phyloP scores from a whole-genome alignment of 1,140 invertebrate genomes.

The Zaprionus taronus region DNA sequence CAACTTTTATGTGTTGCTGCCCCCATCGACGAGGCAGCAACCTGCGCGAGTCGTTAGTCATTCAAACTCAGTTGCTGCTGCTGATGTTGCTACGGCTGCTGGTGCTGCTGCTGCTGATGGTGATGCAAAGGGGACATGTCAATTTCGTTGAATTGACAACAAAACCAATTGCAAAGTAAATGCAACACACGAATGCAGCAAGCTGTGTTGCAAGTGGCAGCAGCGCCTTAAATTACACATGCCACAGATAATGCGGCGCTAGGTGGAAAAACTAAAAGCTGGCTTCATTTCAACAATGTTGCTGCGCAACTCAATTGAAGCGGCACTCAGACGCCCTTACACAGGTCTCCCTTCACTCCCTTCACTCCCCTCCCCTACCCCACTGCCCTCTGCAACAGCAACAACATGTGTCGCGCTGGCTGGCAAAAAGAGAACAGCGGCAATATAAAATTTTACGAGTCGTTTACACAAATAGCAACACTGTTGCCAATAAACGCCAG shows the following conservation, averaged over 20 bases:
- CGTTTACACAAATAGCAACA: slow-evolving; percentile 82
- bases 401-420: slow-evolving; percentile 40
- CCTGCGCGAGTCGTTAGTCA: slow-evolving; percentile 6
- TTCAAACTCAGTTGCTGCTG: neutral
- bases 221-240: slow-evolving; percentile 24
- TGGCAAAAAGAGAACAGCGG: slow-evolving; percentile 45
- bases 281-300: slow-evolving; percentile 51
- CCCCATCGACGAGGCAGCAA: neutral
- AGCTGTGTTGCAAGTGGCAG: slow-evolving; percentile 23
- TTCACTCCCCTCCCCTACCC: neutral
- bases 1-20: slow-evolving; percentile 55
- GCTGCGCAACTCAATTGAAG: slow-evolving; percentile 52
- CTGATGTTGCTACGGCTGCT: too few relatives aligned
- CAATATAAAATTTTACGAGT: slow-evolving; percentile 82
- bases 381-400: neutral
- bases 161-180: slow-evolving; percentile 60
- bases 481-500: slow-evolving; percentile 78
- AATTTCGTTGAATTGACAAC: slow-evolving; percentile 63
- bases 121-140: slow-evolving; percentile 62
- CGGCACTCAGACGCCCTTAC: neutral
- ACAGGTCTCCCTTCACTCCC: neutral
- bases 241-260: slow-evolving; percentile 44
- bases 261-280: slow-evolving; percentile 32
- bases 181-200: slow-evolving; percentile 9
- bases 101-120: too few relatives aligned